Percentiles rank a stretch among this genome's conserved stretches.
Conservation (phyloP, 1,140 invertebrate species). For the Aphelenchoides besseyi region DNA sequence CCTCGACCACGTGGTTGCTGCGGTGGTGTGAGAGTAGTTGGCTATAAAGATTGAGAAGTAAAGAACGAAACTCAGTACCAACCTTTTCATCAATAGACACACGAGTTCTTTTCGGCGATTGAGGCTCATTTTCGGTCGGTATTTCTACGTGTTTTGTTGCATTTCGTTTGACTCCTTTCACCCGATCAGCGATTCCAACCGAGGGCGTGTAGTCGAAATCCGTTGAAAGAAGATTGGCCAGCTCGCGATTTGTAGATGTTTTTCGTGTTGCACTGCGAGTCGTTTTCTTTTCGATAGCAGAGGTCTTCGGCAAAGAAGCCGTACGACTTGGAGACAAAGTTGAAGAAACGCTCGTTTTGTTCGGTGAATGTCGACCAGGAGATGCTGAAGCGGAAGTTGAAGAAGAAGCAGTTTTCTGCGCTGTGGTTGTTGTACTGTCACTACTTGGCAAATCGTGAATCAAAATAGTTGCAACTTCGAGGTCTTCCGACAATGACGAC, state of each 20-base stretch:
- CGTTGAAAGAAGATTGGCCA: background rate
- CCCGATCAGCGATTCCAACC: background rate
- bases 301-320: background rate
- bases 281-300: background rate
- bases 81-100: background rate
- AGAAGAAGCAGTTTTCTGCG: background rate
- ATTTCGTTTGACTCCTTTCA: background rate
- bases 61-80: too few relatives aligned
- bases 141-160: background rate
- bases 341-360: background rate
- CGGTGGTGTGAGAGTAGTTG: background rate
- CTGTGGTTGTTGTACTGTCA: background rate
- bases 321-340: background rate
- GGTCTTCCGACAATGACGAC: background rate
- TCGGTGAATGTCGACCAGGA: background rate
- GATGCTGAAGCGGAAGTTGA: background rate
- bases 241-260: background rate
- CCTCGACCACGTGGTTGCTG: background rate
- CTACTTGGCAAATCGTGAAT: background rate
- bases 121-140: too few relatives aligned
- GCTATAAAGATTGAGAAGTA: background rate
- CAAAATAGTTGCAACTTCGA: slow-evolving; percentile 1
- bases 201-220: background rate
- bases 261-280: background rate
- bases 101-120: background rate